Base-by-base conservation (phyloP, 2,888 invertebrate species). In the Siphlonurus alternatus region DNA sequence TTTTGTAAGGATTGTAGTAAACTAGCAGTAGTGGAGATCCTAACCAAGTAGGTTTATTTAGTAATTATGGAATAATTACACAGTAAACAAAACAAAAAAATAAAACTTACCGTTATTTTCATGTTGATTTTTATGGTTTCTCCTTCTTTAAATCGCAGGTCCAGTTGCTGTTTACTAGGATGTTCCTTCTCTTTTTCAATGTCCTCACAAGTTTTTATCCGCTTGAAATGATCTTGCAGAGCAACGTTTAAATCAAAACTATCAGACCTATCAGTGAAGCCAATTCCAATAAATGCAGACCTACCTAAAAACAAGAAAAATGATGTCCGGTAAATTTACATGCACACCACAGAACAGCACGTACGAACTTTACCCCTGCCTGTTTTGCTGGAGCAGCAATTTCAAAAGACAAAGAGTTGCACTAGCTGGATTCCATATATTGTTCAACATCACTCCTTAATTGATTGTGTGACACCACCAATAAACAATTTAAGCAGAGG, bases 101-200 rank as follows among this genome's bases (percentile, higher is more conserved):
- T 20, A n/a, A 2, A 18, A 72, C 79, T 76, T 80, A 93, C 93
- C 68, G 93, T 91, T 69, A 94, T 93, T 78, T 93, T 92, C 89
- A 99, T 93, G 74, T 97, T 99, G 66, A 99, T 96, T 79, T 95
- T 98, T 69, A 99, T 99, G 1, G 98, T 99, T 80, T 99, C 95
- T 22, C 99, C 99, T 73, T 98, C 98, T 74, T 99, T 99, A 75
- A 99, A 98, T 61, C 96, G 90, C 64, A 99, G 82, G 80, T 99
- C 97, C 56, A 99, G 79, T 71, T 93, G 88, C 70, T 84, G 86
- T 65, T 72, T 71, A 66, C 84, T 84, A 10, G 88, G 86, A 65
- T 83, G 85, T 71, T 83, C 83, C 71, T 87, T 86, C 53, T 75
- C 71, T 23, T 71, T 70, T 71, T 84, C 87, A 67, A 88, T 84